A percentile compares a stretch with the other conserved stretches of the same genome.
Conservation (phyloP, 1,140 invertebrate species). For the Parasteatoda tepidariorum region DNA sequence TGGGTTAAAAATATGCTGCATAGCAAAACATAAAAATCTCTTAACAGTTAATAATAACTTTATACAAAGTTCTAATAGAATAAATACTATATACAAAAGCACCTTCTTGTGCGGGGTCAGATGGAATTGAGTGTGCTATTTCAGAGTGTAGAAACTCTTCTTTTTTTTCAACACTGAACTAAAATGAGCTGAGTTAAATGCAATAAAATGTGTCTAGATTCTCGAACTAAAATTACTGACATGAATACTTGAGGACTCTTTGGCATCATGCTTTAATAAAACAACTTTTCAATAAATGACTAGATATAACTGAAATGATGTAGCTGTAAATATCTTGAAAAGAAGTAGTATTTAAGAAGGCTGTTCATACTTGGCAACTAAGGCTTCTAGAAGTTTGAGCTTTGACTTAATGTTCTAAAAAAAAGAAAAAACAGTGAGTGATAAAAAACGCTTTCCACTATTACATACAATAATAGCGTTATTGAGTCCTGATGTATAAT, state of each 20-base stretch:
- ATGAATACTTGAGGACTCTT: background rate
- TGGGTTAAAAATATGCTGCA: background rate
- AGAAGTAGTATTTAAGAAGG: background rate
- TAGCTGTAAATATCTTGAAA: slow-evolving; percentile 3
- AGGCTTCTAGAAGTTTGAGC: slow-evolving; percentile 85
- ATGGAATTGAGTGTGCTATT: background rate
- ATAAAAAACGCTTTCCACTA: no score
- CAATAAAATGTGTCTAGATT: background rate
- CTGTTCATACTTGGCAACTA: slow-evolving; percentile 81
- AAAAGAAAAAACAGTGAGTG: background rate
- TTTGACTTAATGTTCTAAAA: slow-evolving; percentile 82
- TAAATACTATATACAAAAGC: background rate
- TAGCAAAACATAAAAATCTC: background rate
- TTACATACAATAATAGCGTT: background rate
- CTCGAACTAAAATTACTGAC: background rate
- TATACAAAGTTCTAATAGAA: background rate
- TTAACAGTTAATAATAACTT: no score
- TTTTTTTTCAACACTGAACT: background rate
- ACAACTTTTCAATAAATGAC: slow-evolving; percentile 25
- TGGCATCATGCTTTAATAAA: background rate
- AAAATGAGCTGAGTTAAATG: background rate
- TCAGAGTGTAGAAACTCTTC: background rate
- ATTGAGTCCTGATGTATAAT: background rate
- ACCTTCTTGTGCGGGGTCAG: background rate
- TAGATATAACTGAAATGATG: slow-evolving; percentile 1